phyloP scores from a whole-genome alignment of 2,888 invertebrate genomes.

The Tetheella fluctuosa region DNA sequence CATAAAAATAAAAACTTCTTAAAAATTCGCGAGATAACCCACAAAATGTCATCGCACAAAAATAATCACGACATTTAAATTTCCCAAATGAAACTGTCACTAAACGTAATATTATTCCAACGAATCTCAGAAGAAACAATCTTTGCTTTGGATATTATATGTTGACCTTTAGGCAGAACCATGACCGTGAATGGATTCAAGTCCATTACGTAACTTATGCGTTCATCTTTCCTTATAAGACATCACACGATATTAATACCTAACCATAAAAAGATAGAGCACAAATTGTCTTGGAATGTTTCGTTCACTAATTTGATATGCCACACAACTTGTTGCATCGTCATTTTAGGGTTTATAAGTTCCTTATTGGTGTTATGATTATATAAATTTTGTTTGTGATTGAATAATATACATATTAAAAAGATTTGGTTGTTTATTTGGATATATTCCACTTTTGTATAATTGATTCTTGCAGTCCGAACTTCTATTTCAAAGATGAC shows the following conservation, averaged over 20 bases:
- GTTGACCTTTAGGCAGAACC: conserved; percentile 72
- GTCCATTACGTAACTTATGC: conserved; percentile 73
- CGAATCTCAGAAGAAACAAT: background rate
- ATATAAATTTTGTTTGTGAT: background rate
- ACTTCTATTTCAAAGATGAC: no score
- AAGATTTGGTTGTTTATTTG: background rate
- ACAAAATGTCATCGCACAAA: background rate
- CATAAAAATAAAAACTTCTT: no score
- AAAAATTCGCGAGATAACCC: no score
- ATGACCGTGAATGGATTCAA: conserved; percentile 78
- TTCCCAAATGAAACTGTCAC: background rate
- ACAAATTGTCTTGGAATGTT: conserved; percentile 14
- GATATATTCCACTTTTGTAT: no score
- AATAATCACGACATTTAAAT: background rate
- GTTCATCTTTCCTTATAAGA: conserved; percentile 62
- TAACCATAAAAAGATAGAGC: conserved; percentile 16
- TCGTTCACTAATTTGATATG: conserved; percentile 41
- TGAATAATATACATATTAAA: no score
- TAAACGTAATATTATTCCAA: background rate
- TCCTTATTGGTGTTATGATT: conserved; percentile 46
- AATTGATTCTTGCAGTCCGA: no score
- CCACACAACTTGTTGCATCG: conserved; percentile 55
- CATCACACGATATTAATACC: conserved; percentile 21
- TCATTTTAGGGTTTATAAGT: conserved; percentile 50
- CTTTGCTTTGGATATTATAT: conserved; percentile 18